Conservation (phyloP, 2,888 invertebrate genomes). For the Lamellibrachia satsuma region DNA sequence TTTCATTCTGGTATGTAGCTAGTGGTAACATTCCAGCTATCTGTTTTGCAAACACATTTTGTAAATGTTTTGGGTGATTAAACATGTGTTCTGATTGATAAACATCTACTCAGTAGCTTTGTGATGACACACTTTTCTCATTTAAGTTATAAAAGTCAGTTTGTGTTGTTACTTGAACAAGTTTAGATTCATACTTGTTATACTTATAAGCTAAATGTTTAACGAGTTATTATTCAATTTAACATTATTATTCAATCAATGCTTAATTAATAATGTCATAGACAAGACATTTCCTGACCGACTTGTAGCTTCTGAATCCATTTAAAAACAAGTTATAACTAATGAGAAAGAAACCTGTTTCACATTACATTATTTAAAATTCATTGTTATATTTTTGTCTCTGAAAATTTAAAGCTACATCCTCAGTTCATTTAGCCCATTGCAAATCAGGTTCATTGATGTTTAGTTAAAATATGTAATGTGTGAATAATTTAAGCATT, state of each 20-base stretch:
- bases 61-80: background rate
- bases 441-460: no score
- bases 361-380: background rate
- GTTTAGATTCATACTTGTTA: no score
- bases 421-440: no score
- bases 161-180: no score
- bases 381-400: background rate
- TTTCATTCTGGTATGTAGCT: background rate
- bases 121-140: background rate
- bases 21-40: background rate
- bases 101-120: background rate
- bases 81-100: background rate
- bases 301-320: background rate
- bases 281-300: background rate
- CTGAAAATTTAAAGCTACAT: background rate
- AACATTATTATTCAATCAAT: no score
- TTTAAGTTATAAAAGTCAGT: no score
- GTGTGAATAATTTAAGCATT: no score
- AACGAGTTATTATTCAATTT: no score
- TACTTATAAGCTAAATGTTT: no score
- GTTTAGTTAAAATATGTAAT: no score
- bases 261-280: background rate
- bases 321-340: background rate
- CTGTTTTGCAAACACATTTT: background rate
- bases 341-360: background rate